Evolutionary conservation across 2,888 invertebrate species (phyloP).

Genomic region (Apantesis nais): DNA sequence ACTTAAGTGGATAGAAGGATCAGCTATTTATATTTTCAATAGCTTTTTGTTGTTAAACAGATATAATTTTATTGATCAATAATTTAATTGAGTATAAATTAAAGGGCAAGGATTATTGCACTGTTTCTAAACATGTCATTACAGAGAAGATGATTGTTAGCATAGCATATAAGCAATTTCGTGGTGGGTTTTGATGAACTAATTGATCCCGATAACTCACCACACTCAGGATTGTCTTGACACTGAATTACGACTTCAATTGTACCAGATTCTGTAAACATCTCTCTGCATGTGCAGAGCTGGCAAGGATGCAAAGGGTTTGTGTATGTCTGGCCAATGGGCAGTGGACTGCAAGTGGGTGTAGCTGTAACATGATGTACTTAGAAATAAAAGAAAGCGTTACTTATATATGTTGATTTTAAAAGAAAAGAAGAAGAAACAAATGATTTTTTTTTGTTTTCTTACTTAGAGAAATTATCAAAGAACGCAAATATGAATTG

Average conservation of each 20-base stretch:
- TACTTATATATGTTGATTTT: no score
- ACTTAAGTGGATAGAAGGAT: no score
- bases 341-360: conserved; percentile 67
- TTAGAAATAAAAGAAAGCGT: background rate
- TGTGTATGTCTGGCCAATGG: conserved; percentile 61
- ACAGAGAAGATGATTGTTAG: no score
- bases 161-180: no score
- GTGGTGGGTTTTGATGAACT: background rate
- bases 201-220: conserved; percentile 48
- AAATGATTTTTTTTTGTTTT: no score
- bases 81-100: no score
- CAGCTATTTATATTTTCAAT: no score
- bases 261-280: conserved; percentile 46
- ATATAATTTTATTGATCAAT: no score
- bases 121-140: no score
- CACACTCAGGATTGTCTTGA: conserved; percentile 63
- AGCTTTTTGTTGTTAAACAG: no score
- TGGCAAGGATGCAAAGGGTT: conserved; percentile 76
- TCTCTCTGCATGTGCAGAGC: conserved; percentile 63
- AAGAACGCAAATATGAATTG: background rate
- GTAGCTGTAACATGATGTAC: conserved; percentile 24
- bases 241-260: conserved; percentile 63
- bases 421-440: no score
- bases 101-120: no score
- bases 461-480: background rate